Percentiles rank a stretch among this genome's conserved stretches.
These are phyloP conservation scores for Tragelaphus imberbis DNA, from an alignment of 2,113 vertebrate species.

Conservation along the genomic window DNA sequence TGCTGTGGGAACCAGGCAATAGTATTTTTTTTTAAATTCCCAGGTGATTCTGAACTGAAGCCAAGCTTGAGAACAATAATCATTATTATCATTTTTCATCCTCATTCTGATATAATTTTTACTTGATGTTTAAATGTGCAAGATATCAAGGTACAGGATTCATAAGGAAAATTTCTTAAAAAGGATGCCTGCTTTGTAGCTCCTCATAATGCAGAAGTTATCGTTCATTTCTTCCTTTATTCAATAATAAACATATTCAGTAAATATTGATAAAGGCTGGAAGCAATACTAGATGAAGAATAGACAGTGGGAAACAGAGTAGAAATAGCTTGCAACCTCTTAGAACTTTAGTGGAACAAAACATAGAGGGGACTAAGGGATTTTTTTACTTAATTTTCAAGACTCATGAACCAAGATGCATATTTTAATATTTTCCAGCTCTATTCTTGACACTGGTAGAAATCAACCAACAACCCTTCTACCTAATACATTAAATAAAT, in stretches of 20 bases:
- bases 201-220: neutral
- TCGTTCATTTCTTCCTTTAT: neutral
- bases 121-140: neutral
- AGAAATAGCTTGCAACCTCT: neutral
- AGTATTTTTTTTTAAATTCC: neutral
- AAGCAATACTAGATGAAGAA: neutral
- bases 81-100: neutral
- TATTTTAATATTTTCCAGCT: neutral
- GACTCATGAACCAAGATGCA: neutral
- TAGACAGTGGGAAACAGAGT: neutral
- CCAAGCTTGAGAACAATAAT: neutral
- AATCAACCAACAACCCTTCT: neutral
- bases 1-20: neutral
- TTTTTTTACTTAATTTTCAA: neutral
- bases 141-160: neutral
- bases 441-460: neutral
- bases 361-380: neutral
- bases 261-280: neutral
- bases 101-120: neutral
- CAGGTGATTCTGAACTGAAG: neutral
- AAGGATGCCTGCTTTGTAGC: neutral
- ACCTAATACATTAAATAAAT: neutral
- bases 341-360: neutral
- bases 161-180: neutral
- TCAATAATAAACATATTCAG: neutral